Conservation (phyloP, 1,140 invertebrate genomes). For the Dolichoris vasculosae region DNA sequence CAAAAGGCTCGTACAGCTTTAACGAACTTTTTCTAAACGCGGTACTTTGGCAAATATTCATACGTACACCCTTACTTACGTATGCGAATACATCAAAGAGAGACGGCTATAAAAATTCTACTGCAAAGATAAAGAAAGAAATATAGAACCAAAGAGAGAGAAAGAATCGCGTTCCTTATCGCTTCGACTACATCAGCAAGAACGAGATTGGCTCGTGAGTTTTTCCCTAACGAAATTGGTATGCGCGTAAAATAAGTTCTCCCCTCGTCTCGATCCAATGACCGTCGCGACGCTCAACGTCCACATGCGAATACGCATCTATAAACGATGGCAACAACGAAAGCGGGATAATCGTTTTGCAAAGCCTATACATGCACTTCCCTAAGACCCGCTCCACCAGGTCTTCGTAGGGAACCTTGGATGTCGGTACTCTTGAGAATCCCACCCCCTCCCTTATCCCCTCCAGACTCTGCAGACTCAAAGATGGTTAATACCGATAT, state of each 20-base stretch:
- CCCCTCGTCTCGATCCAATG: slow-evolving; percentile 14
- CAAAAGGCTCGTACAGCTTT: too few species aligned
- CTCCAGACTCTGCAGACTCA: background rate
- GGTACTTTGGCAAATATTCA: too few species aligned
- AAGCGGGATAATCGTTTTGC: slow-evolving; percentile 15
- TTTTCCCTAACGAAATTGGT: slow-evolving; percentile 34
- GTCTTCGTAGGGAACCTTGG: background rate
- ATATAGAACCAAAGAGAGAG: background rate
- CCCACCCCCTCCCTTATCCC: background rate
- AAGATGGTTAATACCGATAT: background rate
- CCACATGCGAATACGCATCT: background rate
- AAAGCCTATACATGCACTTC: background rate
- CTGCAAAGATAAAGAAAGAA: background rate
- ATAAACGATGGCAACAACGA: slow-evolving; percentile 21
- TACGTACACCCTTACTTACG: too few species aligned
- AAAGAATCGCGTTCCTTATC: background rate
- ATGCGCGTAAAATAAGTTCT: slow-evolving; percentile 17
- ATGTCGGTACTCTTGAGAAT: slow-evolving; percentile 17
- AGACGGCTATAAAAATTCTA: background rate
- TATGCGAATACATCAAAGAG: background rate
- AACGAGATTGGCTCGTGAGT: slow-evolving; percentile 39
- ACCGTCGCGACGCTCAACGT: slow-evolving; percentile 10
- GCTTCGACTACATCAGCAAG: slow-evolving; percentile 35
- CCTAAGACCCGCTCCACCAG: too few species aligned
- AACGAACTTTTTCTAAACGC: too few species aligned